Base-by-base conservation (phyloP, 2,113 vertebrate genomes). In the Microtus richardsoni region DNA sequence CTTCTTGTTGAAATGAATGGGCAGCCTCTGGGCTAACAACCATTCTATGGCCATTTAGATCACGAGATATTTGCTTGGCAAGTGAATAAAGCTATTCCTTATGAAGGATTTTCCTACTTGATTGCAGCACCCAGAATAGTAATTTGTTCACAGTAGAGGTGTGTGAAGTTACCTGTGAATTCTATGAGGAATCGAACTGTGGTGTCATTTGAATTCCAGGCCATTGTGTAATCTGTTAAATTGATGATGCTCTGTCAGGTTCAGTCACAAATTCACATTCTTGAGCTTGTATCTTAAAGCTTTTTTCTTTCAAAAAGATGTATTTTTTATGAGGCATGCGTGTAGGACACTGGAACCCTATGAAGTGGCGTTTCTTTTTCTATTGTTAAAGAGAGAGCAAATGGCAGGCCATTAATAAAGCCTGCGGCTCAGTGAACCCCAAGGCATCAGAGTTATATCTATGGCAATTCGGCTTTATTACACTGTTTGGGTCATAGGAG, bases 261-360 rank as follows among this genome's bases (percentile, higher is more conserved):
- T 39, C 64, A 91, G 89, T 95, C 86, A 62, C 36, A 85, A 91
- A 92, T 93, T 75, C 68, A 74, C 30, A 47, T 91, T 93, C 87
- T 60, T 71, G 33, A 91, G 52, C 44, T 68, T 95, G 78, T 93
- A 1, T 75, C 44, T 73, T 73, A 14, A 93, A 91, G 49, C 49
- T 41, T 84, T 95, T 94, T 92, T 73, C 39, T 85, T 96, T 97
- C 75, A 77, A 75, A 92, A 84, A 95, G 54, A 62, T 73, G 19
- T 68, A 66, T 89, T 88, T 89, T 54, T 41, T 71, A 75, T 83
- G 92, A 80, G 64, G 86, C 66, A 36, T 36, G 52, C 39, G 7
- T 74, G 28, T 74, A 82, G 66, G 75, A 93, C 79, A 58, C 60
- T 58, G 71, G 44, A 49, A 33, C 74, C 33, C 13, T 73, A 58